These are phyloP conservation scores for Psococerastis gibbosa DNA, from an alignment of 2,888 invertebrate species.

Conservation along the genomic window DNA sequence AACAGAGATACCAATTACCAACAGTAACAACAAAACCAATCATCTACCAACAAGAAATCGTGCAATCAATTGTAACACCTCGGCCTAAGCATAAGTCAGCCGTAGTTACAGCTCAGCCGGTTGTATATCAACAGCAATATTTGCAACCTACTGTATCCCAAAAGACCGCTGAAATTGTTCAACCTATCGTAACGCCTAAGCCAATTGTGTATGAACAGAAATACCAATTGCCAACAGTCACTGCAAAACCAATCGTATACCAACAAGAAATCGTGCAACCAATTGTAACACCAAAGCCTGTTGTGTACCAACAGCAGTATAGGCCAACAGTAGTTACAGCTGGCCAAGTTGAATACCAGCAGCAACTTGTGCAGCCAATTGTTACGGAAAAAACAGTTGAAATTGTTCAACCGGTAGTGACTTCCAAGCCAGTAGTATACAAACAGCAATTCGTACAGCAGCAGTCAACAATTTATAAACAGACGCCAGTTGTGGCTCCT, in stretches of 20 bases:
- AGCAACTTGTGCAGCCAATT: conserved; percentile 8
- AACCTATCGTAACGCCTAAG: neutral
- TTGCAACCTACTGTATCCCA: neutral
- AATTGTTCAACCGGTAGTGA: neutral
- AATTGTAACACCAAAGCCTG: conserved; percentile 1
- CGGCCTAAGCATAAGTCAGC: neutral
- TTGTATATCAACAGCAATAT: conserved; percentile 5
- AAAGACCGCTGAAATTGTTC: neutral
- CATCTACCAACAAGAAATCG: neutral
- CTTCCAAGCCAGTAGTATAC: neutral
- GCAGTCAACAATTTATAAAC: neutral
- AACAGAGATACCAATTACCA: neutral
- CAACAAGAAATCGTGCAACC: conserved; percentile 11
- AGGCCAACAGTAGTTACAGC: too few species aligned
- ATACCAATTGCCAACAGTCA: conserved; percentile 12
- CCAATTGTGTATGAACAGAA: conserved; percentile 1
- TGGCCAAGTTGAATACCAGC: neutral
- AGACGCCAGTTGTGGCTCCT: conserved; percentile 7
- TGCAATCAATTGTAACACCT: neutral
- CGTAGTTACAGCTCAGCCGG: neutral
- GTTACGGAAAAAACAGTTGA: neutral
- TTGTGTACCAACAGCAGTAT: conserved; percentile 3
- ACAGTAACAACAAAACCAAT: conserved; percentile 11
- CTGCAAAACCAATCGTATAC: conserved; percentile 11
- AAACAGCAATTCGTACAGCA: neutral